Evolutionary conservation across 2,797 vertebrate genomes (phyloP).

Genomic region (Anabas testudineus): DNA sequence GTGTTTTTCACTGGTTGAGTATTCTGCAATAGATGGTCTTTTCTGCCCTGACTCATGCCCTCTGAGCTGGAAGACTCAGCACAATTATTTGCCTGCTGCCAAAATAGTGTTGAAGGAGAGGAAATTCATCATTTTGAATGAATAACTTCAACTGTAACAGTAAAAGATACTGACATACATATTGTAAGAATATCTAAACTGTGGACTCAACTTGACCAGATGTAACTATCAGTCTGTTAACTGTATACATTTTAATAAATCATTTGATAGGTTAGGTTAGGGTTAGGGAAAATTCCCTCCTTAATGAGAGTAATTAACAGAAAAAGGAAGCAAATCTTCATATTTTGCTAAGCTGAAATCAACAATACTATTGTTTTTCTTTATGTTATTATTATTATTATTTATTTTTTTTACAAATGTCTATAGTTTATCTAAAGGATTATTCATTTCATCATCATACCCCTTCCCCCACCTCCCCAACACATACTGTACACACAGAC

Average conservation of each 20-base stretch:
- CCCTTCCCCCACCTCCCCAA: not conserved
- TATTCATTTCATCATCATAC: not conserved
- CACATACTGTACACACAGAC: conserved; percentile 11
- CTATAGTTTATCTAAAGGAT: conserved; percentile 18
- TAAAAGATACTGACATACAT: no score
- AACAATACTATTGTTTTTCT: no score
- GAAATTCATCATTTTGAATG: not conserved
- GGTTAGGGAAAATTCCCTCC: not conserved
- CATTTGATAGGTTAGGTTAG: not conserved
- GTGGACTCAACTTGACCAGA: not conserved
- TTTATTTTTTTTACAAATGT: not conserved
- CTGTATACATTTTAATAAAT: not conserved
- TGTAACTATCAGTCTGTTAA: not conserved
- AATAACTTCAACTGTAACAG: not conserved
- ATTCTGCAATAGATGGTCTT: not conserved
- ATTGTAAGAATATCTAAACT: not conserved
- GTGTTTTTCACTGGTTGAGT: not conserved
- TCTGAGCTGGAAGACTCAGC: not conserved
- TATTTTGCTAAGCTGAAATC: not conserved
- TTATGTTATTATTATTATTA: no score
- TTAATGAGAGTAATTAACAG: no score
- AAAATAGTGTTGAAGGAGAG: not conserved
- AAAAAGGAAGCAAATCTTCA: not conserved
- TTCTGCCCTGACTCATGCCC: not conserved
- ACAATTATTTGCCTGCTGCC: not conserved